Conservation (phyloP, 2,797 vertebrate species). For the Gymnopithys bicolor region DNA sequence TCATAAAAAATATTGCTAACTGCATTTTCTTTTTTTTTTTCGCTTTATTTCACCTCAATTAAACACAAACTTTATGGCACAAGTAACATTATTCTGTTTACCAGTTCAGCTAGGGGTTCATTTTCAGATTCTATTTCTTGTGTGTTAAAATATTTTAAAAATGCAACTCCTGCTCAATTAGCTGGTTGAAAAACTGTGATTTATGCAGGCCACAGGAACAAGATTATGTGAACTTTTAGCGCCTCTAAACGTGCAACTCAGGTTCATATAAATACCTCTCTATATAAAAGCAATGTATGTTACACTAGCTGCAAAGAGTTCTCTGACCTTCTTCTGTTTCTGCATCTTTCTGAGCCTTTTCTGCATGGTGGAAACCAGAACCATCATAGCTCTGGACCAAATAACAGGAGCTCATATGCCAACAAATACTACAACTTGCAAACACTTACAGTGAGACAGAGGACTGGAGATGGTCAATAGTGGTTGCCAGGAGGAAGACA, state of each 20-base stretch:
- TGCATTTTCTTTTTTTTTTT: background rate
- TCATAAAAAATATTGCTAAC: background rate
- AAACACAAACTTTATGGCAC: background rate
- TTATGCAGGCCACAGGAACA: background rate
- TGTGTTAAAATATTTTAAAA: slow-evolving; percentile 13
- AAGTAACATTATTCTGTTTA: background rate
- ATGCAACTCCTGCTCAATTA: slow-evolving; percentile 45
- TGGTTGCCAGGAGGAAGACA: background rate
- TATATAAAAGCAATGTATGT: background rate
- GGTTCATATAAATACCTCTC: background rate
- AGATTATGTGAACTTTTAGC: background rate
- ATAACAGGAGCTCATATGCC: background rate
- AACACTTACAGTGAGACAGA: background rate
- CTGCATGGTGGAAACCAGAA: background rate
- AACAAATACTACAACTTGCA: background rate
- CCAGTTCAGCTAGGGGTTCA: background rate
- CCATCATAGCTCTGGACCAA: background rate
- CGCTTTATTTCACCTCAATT: background rate
- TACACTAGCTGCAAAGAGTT: background rate
- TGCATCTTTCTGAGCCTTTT: background rate
- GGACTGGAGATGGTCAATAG: background rate
- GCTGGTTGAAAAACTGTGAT: slow-evolving; percentile 47
- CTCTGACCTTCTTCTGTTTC: background rate
- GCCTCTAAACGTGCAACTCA: slow-evolving; percentile 4
- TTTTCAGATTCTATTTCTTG: background rate